Percentiles rank a stretch among this genome's conserved stretches.
Evolutionary conservation across 2,888 invertebrate species (phyloP).

Genomic region (Neoaliturus tenellus): DNA sequence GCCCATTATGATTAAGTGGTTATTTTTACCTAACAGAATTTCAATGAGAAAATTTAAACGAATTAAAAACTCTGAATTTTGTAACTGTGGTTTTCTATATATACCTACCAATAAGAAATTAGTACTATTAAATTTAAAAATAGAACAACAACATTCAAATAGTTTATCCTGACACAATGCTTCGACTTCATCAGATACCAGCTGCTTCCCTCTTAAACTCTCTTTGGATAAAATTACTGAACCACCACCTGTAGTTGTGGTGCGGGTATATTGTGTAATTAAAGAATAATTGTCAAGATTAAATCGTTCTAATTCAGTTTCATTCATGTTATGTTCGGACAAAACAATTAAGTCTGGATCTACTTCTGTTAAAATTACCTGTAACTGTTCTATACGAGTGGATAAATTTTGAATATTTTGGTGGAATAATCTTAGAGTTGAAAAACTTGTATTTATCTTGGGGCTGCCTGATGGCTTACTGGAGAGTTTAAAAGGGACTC

Average conservation of each 20-base stretch:
- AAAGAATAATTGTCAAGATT: not conserved
- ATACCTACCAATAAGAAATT: not conserved
- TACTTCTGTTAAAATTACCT: not conserved
- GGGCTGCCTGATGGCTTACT: not conserved
- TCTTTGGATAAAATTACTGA: conserved; percentile 4
- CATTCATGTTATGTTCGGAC: conserved; percentile 16
- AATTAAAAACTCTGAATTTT: conserved; percentile 30
- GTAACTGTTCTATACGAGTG: conserved; percentile 16
- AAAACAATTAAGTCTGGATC: conserved; percentile 17
- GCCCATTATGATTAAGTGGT: not conserved
- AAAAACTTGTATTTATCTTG: not conserved
- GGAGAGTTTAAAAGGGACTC: conserved; percentile 4
- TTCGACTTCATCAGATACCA: conserved; percentile 1
- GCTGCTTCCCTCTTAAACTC: conserved; percentile 23
- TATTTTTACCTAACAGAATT: not conserved
- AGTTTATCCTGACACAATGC: conserved; percentile 8
- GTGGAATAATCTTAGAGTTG: not conserved
- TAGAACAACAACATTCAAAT: not conserved
- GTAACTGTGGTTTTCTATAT: conserved; percentile 13
- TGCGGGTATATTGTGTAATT: conserved; percentile 8
- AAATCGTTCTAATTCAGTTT: conserved; percentile 10
- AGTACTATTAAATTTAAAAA: not conserved
- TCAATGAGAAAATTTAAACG: not conserved
- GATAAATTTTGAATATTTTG: not conserved
- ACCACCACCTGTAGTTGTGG: not conserved